A percentile compares a stretch with the other conserved stretches of the same genome.
phyloP scores from a whole-genome alignment of 92 coral and sea anemone genomes.

The Isaurus tuberculatus region DNA sequence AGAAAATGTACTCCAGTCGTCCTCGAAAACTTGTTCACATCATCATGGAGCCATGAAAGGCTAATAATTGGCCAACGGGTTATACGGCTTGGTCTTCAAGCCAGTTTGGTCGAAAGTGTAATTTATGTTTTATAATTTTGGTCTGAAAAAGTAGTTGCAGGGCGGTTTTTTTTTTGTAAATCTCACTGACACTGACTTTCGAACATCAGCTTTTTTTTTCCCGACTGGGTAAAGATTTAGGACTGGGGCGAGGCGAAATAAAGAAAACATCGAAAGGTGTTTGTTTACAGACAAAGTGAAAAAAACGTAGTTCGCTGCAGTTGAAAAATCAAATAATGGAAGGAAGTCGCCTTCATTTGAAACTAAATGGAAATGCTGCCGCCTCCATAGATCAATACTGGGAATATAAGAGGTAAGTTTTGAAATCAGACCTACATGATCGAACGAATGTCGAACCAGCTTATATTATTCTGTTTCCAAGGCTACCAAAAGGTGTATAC shows the following conservation, averaged over 20 bases:
- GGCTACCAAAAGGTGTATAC: not conserved
- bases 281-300: not conserved
- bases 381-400: slow-evolving; percentile 90
- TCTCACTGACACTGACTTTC: too few relatives aligned
- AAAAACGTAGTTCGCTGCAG: not conserved
- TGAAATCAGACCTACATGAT: not conserved
- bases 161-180: too few relatives aligned
- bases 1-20: too few relatives aligned
- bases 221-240: not conserved
- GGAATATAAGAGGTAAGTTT: slow-evolving; percentile 89
- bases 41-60: too few relatives aligned
- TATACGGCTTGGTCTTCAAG: too few relatives aligned
- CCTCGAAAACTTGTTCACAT: too few relatives aligned
- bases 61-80: too few relatives aligned
- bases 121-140: too few relatives aligned
- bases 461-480: not conserved
- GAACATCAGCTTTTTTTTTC: too few relatives aligned
- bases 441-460: not conserved
- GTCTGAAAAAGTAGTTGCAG: too few relatives aligned
- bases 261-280: not conserved
- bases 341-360: slow-evolving; percentile 81
- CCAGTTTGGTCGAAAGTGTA: too few relatives aligned
- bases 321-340: slow-evolving; percentile 58
- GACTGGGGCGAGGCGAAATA: slow-evolving; percentile 3
- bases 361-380: slow-evolving; percentile 85